Evolutionary conservation across 2,888 invertebrate genomes (phyloP).

Genomic region (Acronicta aceris): DNA sequence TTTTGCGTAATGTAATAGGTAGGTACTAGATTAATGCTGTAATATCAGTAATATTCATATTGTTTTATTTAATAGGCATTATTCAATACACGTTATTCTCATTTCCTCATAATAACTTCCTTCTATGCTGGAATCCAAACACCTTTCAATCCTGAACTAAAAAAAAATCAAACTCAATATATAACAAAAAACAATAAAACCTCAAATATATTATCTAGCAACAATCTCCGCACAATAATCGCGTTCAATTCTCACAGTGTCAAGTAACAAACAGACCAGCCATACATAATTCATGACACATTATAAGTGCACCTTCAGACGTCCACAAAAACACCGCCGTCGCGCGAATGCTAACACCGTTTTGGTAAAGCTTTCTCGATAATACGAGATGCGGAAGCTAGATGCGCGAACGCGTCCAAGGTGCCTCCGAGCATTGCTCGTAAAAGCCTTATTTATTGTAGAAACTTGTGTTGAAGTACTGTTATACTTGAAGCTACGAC

Average conservation of each 20-base stretch:
- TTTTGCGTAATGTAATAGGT: too few relatives aligned
- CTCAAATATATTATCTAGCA: slow-evolving; percentile 22
- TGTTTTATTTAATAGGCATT: too few relatives aligned
- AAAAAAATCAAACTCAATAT: too few relatives aligned
- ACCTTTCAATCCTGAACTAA: too few relatives aligned
- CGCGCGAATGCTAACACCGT: slow-evolving; percentile 68
- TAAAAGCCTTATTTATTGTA: slow-evolving; percentile 59
- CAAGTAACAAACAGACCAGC: slow-evolving; percentile 54
- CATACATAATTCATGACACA: slow-evolving; percentile 75
- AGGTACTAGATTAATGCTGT: too few relatives aligned
- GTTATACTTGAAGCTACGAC: slow-evolving; percentile 53
- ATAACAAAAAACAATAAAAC: slow-evolving; percentile 30
- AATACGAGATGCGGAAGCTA: slow-evolving; percentile 61
- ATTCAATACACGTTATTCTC: too few relatives aligned
- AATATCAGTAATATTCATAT: too few relatives aligned
- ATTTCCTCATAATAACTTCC: too few relatives aligned
- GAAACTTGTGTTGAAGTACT: slow-evolving; percentile 59
- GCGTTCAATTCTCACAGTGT: slow-evolving; percentile 53
- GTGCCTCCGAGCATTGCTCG: slow-evolving; percentile 47
- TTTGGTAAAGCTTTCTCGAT: slow-evolving; percentile 69
- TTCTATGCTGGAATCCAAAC: too few relatives aligned
- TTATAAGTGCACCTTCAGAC: slow-evolving; percentile 59
- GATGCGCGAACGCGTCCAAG: slow-evolving; percentile 32
- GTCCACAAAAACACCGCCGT: slow-evolving; percentile 50
- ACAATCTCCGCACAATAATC: slow-evolving; percentile 48